Base-by-base conservation (phyloP, 2,888 invertebrate species). In the Erynnis tages region DNA sequence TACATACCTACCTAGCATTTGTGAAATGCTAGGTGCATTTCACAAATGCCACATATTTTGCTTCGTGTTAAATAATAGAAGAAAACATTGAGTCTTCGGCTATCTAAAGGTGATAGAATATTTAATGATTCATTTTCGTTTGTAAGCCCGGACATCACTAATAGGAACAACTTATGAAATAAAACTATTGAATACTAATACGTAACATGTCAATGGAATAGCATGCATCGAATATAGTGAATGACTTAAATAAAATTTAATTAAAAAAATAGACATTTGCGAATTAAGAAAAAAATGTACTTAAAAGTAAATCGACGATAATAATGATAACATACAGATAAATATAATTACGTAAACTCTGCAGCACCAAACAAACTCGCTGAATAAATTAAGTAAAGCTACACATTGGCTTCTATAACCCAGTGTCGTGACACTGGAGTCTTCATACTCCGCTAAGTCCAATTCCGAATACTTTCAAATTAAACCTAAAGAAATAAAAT, bases 321-420 rank as follows among this genome's bases (percentile, higher is more conserved):
- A 55, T 32, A 35, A 34, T 48, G 25, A 49, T 43, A 43, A 43
- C 40, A 19, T 34, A 34, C 21, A 27, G 35, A 43, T 25, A 37
- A 50, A 43, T 40, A 40, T 35, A 41, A 57, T 54, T 57, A 53
- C 50, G 53, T 50, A 59, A 56, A 65, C 58, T 63, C 62, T 56
- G 65, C 61, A 68, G 71, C 65, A 71, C 71, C 69, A 57, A 67
- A 61, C 56, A 59, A 54, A 53, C 58, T 57, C 55, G 43, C 49
- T 44, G 49, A 65, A 65, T 65, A 65, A 65, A 64, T 65, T 62
- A 62, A 47, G 54, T 60, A 58, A 60, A 58, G 54, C 61, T 65
- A 63, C 49, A 49, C 41, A 44, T 44, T 27, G 27, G 46, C 46
- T 25, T 19, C 27, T 17, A 21, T 10, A 3, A 4, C 7, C 29